A percentile compares a stretch with the other conserved stretches of the same genome.
These are phyloP conservation scores for Drosophila murphyi DNA, from an alignment of 1,140 invertebrate species.

Conservation along the genomic window DNA sequence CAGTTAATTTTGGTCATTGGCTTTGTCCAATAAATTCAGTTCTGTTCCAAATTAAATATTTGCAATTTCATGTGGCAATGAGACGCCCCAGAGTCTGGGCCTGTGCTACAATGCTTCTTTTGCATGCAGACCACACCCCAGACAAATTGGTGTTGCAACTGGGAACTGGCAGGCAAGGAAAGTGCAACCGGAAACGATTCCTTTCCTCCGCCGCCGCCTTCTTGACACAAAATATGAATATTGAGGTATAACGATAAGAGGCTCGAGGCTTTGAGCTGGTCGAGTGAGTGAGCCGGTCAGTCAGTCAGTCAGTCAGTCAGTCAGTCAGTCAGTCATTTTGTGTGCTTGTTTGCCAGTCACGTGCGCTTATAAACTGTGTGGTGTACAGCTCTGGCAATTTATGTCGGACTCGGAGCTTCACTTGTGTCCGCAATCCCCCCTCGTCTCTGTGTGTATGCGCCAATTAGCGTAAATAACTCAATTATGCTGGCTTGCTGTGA, in stretches of 20 bases:
- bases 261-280: constrained; percentile 1
- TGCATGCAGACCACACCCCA: constrained; percentile 1
- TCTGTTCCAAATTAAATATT: constrained; percentile 39
- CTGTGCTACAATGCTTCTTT: background rate
- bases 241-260: constrained; percentile 1
- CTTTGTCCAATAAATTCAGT: background rate
- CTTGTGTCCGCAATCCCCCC: background rate
- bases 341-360: constrained; percentile 26
- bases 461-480: constrained; percentile 80
- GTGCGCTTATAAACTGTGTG: constrained; percentile 63
- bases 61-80: constrained; percentile 31
- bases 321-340: constrained; percentile 26
- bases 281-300: constrained; percentile 11
- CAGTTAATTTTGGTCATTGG: constrained; percentile 1
- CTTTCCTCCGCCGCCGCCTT: background rate
- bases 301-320: constrained; percentile 16
- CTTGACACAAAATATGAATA: constrained; percentile 47
- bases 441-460: constrained; percentile 12
- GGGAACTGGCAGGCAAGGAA: constrained; percentile 19
- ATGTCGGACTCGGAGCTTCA: constrained; percentile 21
- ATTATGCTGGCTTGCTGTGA: constrained; percentile 59
- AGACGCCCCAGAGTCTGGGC: background rate
- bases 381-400: constrained; percentile 59
- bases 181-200: constrained; percentile 58
- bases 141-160: background rate